Evolutionary conservation across 2,113 vertebrate genomes (phyloP).

Genomic region (Geococcyx californianus): DNA sequence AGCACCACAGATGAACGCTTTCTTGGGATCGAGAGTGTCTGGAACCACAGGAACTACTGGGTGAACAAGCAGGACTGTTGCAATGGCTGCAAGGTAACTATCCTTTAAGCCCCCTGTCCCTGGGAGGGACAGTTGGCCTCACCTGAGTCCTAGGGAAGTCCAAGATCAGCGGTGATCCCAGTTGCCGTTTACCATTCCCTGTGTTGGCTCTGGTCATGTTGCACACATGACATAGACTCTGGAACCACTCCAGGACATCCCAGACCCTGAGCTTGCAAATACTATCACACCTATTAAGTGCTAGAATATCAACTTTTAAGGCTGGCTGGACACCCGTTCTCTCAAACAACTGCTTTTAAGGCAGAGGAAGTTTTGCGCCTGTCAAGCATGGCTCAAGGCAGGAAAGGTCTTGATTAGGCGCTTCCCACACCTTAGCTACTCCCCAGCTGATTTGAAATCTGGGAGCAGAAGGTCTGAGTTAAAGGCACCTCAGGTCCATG

Average conservation of each 20-base stretch:
- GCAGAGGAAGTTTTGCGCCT: neutral
- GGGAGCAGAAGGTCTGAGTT: neutral
- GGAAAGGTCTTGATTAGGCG: neutral
- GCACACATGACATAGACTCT: neutral
- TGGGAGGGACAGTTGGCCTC: neutral
- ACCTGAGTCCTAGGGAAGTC: neutral
- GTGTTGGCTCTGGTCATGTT: neutral
- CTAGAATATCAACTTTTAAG: neutral
- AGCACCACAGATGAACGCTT: conserved; percentile 73
- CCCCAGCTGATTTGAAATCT: neutral
- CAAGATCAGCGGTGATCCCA: neutral
- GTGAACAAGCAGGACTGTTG: conserved; percentile 93
- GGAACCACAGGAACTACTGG: conserved; percentile 93
- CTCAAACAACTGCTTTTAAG: neutral
- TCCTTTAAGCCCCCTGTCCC: neutral
- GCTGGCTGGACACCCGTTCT: neutral
- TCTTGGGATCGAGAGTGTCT: conserved; percentile 90
- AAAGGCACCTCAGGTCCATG: neutral
- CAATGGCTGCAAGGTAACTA: conserved; percentile 78
- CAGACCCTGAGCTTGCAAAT: neutral
- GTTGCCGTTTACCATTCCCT: neutral
- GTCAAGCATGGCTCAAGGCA: neutral
- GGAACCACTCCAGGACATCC: neutral
- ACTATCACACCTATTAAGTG: neutral
- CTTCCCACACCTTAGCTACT: neutral